These are phyloP conservation scores for Phalacrocorax aristotelis DNA, from an alignment of 2,113 vertebrate genomes.

Conservation along the genomic window DNA sequence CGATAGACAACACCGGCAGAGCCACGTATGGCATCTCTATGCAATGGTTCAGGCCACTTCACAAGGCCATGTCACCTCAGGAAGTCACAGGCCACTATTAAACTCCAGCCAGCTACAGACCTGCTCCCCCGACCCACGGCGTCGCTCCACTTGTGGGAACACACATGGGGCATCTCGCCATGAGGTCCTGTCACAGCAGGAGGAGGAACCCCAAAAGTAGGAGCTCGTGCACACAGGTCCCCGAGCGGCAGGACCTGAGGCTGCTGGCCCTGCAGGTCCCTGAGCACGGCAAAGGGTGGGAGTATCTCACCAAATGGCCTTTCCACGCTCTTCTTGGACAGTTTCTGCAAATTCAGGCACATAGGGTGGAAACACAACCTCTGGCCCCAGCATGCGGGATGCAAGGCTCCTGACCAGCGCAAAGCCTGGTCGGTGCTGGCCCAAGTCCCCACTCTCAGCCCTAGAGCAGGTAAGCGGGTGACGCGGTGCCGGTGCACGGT, in stretches of 20 bases:
- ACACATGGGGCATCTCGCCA: rapidly evolving
- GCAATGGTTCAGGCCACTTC: background rate
- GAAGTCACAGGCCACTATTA: background rate
- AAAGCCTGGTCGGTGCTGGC: background rate
- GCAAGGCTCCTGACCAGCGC: background rate
- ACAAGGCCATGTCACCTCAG: rapidly evolving
- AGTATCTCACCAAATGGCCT: background rate
- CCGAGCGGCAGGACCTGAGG: rapidly evolving
- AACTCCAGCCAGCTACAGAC: background rate
- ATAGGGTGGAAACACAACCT: background rate
- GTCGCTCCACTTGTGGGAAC: background rate
- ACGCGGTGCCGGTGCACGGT: background rate
- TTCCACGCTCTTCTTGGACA: background rate
- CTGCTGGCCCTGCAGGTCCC: background rate
- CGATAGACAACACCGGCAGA: background rate
- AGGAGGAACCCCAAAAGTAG: background rate
- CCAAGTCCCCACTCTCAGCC: background rate
- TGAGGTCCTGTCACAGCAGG: background rate
- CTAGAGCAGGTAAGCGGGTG: background rate
- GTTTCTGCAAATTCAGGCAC: background rate
- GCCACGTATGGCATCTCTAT: rapidly evolving
- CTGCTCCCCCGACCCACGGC: background rate
- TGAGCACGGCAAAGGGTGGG: background rate
- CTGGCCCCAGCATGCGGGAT: rapidly evolving
- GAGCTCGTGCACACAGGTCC: background rate